A percentile compares a stretch with the other conserved stretches of the same genome.
Conservation (phyloP, 92 coral and sea anemone genomes). For the Zoanthus sansibaricus region DNA sequence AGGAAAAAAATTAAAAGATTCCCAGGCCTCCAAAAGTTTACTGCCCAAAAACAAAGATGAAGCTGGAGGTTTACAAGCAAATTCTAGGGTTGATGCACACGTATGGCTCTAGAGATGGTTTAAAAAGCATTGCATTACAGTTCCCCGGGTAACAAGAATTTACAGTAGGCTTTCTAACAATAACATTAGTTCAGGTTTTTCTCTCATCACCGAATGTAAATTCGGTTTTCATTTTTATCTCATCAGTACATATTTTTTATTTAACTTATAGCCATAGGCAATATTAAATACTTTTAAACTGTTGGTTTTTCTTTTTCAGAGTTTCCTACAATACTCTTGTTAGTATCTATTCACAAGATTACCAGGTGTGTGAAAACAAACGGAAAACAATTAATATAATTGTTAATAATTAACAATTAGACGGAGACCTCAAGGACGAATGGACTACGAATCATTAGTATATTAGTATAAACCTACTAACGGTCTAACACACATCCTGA, state of each 20-base stretch:
- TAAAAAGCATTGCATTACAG: conserved; percentile 82
- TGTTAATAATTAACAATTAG: too few species aligned
- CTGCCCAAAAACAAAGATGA: conserved; percentile 64
- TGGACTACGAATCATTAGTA: too few species aligned
- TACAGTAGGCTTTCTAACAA: too few species aligned
- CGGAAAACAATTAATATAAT: too few species aligned
- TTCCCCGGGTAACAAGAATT: conserved; percentile 79
- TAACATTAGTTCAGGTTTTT: neutral
- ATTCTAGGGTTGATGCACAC: conserved; percentile 88
- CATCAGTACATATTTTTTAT: too few species aligned
- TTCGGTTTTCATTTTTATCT: too few species aligned
- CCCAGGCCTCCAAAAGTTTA: conserved; percentile 27
- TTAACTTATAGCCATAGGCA: too few species aligned
- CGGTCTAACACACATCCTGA: too few species aligned
- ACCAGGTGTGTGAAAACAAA: conserved; percentile 72
- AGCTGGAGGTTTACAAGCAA: conserved; percentile 83
- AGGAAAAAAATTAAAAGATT: neutral
- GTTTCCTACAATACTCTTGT: conserved; percentile 88
- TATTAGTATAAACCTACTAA: too few species aligned
- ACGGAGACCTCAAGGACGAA: too few species aligned
- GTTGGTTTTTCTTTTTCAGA: conserved; percentile 50
- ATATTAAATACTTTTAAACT: neutral
- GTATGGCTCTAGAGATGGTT: conserved; percentile 89
- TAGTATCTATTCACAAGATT: conserved; percentile 96
- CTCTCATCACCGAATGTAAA: neutral